Conservation (phyloP, 2,113 vertebrate species). For the Dasyurus viverrinus region DNA sequence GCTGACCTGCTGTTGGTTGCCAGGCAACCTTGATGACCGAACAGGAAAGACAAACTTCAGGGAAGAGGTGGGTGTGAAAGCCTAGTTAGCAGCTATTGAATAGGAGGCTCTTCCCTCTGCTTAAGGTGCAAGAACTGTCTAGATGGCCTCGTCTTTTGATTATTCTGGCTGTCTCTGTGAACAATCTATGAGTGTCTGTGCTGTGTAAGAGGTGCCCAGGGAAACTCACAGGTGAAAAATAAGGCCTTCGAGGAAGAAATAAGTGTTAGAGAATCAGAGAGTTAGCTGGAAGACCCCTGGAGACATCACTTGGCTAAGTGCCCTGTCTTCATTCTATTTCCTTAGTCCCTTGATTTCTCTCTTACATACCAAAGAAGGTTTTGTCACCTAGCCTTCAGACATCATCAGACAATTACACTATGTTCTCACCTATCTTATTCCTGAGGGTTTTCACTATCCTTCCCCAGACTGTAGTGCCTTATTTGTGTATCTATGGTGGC, state of each 20-base stretch:
- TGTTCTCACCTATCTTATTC: background rate
- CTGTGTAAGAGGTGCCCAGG: background rate
- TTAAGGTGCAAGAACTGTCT: slow-evolving; percentile 42
- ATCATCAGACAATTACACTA: background rate
- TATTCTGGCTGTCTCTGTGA: slow-evolving; percentile 9
- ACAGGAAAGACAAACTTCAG: slow-evolving; percentile 57
- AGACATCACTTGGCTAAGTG: background rate
- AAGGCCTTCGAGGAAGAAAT: background rate
- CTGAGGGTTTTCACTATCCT: background rate
- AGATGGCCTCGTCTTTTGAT: background rate
- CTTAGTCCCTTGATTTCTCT: background rate
- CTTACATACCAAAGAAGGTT: background rate
- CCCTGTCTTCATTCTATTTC: background rate
- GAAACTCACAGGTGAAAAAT: background rate
- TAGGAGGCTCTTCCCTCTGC: background rate
- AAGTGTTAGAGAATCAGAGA: background rate
- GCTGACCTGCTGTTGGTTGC: slow-evolving; percentile 65
- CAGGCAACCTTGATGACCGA: slow-evolving; percentile 68
- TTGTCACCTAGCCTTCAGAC: background rate
- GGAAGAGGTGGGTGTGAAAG: slow-evolving; percentile 5
- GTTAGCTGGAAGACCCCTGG: background rate
- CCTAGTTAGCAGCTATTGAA: slow-evolving; percentile 64
- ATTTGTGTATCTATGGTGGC: background rate
- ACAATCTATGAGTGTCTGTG: background rate
- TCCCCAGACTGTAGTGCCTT: background rate